These are phyloP conservation scores for Sarcophilus harrisii DNA, from an alignment of 2,797 vertebrate species.

Conservation along the genomic window DNA sequence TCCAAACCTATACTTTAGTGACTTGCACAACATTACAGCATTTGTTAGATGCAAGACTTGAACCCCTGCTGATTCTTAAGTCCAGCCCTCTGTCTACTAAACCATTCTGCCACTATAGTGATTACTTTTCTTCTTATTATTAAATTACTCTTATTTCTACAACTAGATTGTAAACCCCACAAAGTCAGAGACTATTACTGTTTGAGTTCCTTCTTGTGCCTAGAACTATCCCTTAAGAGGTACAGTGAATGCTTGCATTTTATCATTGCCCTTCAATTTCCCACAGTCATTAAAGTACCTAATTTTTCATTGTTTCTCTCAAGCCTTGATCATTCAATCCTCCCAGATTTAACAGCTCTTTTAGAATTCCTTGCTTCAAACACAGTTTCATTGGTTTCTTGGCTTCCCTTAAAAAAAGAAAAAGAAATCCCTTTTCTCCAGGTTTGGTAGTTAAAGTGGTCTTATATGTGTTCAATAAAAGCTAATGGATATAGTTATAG, in stretches of 20 bases:
- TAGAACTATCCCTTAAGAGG: not conserved
- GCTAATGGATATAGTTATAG: not conserved
- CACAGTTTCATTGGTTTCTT: not conserved
- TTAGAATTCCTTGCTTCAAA: slow-evolving; percentile 13
- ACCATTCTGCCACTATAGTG: not conserved
- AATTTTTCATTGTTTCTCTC: not conserved
- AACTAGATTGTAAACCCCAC: not conserved
- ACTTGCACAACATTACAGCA: not conserved
- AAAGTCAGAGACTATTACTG: not conserved
- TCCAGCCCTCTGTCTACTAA: not conserved
- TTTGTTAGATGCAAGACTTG: not conserved
- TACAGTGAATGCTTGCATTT: not conserved
- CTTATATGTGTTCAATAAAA: not conserved
- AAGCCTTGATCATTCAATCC: not conserved
- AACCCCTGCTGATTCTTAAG: not conserved
- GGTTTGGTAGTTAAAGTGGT: not conserved
- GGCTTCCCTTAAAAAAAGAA: not conserved
- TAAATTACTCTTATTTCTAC: not conserved
- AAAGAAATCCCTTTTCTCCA: not conserved
- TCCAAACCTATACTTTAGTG: not conserved
- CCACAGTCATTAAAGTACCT: not conserved
- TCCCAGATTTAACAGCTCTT: not conserved
- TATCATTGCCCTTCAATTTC: not conserved
- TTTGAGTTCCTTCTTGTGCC: not conserved
- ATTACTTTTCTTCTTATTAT: not conserved